Percentiles rank a stretch among this genome's conserved stretches.
Conservation (phyloP, 1,140 invertebrate species). For the Zaprionus tsacasi region DNA sequence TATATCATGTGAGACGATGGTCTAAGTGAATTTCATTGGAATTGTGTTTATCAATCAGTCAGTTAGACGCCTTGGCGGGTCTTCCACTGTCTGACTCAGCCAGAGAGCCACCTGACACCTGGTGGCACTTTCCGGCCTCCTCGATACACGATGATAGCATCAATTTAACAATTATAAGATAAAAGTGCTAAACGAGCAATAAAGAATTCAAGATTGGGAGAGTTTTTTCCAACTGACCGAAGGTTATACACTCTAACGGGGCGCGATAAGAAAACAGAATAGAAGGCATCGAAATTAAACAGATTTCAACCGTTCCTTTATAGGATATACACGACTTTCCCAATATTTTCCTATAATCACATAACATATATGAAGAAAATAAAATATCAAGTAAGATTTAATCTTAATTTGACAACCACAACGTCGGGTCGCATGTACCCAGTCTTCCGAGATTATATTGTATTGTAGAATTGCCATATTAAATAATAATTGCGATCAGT, state of each 20-base stretch:
- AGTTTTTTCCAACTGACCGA: background rate
- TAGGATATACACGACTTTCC: no score
- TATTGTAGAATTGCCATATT: conserved; percentile 8
- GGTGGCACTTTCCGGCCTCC: conserved; percentile 17
- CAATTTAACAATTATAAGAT: conserved; percentile 14
- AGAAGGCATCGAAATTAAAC: background rate
- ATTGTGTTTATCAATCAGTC: conserved; percentile 16
- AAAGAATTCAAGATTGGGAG: background rate
- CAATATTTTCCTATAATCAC: no score
- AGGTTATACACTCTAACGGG: background rate
- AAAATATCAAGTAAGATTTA: no score
- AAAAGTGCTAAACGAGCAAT: conserved; percentile 27
- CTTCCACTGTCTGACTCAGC: conserved; percentile 11
- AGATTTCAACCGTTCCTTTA: no score
- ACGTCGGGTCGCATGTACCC: background rate
- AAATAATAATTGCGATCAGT: conserved; percentile 16
- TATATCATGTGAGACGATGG: background rate
- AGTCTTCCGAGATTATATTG: background rate
- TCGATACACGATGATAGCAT: conserved; percentile 3
- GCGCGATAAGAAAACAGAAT: background rate
- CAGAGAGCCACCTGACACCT: conserved; percentile 46
- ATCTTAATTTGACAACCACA: background rate
- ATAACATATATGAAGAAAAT: no score
- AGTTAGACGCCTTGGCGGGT: background rate
- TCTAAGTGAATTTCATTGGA: conserved; percentile 7